Percentiles rank a stretch among this genome's conserved stretches.
These are phyloP conservation scores for Empidonax traillii DNA, from an alignment of 2,113 vertebrate species.

Conservation along the genomic window DNA sequence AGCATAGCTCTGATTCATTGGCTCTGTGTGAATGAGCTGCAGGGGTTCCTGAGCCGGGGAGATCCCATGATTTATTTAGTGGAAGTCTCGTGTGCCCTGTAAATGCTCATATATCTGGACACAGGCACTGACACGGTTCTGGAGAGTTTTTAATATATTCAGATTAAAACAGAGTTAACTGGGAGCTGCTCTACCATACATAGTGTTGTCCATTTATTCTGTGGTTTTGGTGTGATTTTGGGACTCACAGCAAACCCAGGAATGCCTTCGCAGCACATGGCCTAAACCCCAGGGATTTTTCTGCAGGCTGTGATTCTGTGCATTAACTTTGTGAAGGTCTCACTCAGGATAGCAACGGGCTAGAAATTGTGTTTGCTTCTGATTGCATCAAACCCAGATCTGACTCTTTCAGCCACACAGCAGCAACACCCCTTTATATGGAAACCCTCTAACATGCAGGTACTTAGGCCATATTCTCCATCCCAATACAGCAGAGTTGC, in stretches of 20 bases:
- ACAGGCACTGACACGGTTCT: neutral
- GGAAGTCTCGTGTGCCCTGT: neutral
- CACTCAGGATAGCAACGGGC: neutral
- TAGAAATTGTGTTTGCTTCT: neutral
- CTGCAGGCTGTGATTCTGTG: neutral
- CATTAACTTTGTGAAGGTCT: neutral
- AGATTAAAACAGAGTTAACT: neutral
- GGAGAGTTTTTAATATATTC: neutral
- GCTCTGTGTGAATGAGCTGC: neutral
- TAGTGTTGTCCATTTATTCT: neutral
- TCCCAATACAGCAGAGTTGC: neutral
- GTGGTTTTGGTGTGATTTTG: neutral
- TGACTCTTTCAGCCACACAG: neutral
- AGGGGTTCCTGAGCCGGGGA: neutral
- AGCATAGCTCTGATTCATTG: neutral
- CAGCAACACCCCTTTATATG: accelerated
- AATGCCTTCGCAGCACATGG: neutral
- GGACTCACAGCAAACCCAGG: neutral
- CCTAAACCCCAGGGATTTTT: neutral
- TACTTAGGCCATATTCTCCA: neutral
- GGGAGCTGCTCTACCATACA: neutral
- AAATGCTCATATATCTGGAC: neutral
- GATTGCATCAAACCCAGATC: neutral
- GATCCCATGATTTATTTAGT: neutral
- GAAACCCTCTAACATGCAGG: neutral